Base-by-base conservation (phyloP, 2,113 vertebrate genomes). In the Ictalurus furcatus region DNA sequence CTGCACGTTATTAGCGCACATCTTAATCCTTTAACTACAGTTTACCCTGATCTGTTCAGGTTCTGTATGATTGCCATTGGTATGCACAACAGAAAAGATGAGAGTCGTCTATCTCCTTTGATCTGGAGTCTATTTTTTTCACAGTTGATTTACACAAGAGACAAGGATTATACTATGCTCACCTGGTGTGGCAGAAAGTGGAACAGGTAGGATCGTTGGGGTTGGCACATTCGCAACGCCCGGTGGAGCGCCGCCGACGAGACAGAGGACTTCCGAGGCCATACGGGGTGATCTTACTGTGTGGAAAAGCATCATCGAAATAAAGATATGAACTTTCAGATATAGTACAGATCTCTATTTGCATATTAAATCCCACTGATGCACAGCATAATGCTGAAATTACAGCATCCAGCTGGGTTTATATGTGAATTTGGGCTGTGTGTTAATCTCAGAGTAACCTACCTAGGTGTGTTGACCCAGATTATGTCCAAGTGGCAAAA, bases 401-500 rank as follows among this genome's bases (percentile, higher is more conserved):
- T 9, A 81, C 12, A 4, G 5, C 44, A 52, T 28, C 23, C 1
- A 25, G 21, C 13, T 91, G 6, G 87, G 73, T 28, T 14, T 23
- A 8, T 13, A 34, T 56, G n/a, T 30, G 16, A 1, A 37, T 71
- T 6, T 14, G 37, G 21, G 71, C 25, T 13, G 40, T 65, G 37
- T 28, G 30, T 65, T 71, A 40, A 17, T 30, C 54, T 54, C 19
- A n/a, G 13, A 17, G 1, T 81, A 30, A 28, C 94, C 97, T 88
- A 99, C 98, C 97, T 97, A 0, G 98, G 97, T 0, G 98, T 98
- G 95, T 98, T 99, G 93, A 99, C 95, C 98, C 98, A 99, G 95
- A 99, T 99, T 89, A 99, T 98, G 89, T 98, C 98, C 93, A 99
- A 95, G 93, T 99, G 98, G 92, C 98, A 99, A 94, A 99, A 99